Percentiles rank a stretch among this genome's conserved stretches.
Evolutionary conservation across 2,888 invertebrate genomes (phyloP).

Genomic region (Cremastobaeus sp.): DNA sequence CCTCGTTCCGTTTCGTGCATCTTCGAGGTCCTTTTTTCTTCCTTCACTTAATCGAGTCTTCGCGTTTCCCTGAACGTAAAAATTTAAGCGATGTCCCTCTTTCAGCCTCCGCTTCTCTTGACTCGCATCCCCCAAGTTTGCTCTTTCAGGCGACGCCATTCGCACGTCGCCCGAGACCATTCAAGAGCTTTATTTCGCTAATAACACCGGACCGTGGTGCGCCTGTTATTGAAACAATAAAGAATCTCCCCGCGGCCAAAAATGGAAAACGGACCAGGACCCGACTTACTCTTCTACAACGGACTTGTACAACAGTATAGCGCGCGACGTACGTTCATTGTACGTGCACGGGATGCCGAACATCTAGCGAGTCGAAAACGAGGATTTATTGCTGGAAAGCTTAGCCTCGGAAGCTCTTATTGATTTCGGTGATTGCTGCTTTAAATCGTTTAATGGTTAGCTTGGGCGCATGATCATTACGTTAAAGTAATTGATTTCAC

Average conservation of each 20-base stretch:
- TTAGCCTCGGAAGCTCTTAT: constrained; percentile 26
- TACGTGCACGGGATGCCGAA: constrained; percentile 75
- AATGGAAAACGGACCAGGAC: constrained; percentile 66
- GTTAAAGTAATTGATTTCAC: not conserved
- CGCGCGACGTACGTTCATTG: constrained; percentile 61
- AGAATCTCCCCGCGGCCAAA: constrained; percentile 73
- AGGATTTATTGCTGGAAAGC: constrained; percentile 18
- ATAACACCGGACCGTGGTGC: constrained; percentile 77
- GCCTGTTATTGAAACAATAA: constrained; percentile 78
- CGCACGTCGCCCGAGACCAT: constrained; percentile 67
- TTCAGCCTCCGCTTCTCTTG: constrained; percentile 38
- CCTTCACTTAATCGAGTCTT: constrained; percentile 52
- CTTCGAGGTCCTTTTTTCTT: constrained; percentile 43
- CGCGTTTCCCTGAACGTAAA: constrained; percentile 26
- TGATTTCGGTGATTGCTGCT: constrained; percentile 26
- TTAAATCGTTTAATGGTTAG: constrained; percentile 7
- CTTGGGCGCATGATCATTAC: not conserved
- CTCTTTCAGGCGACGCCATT: constrained; percentile 41
- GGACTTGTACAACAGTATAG: too few relatives aligned
- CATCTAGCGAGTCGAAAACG: constrained; percentile 66
- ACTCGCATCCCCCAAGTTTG: constrained; percentile 54
- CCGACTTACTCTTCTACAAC: too few relatives aligned
- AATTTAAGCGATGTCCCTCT: constrained; percentile 48
- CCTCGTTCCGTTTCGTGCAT: constrained; percentile 60
- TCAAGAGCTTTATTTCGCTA: constrained; percentile 79